These are phyloP conservation scores for Salvelinus alpinus DNA, from an alignment of 2,113 vertebrate species.

Conservation along the genomic window DNA sequence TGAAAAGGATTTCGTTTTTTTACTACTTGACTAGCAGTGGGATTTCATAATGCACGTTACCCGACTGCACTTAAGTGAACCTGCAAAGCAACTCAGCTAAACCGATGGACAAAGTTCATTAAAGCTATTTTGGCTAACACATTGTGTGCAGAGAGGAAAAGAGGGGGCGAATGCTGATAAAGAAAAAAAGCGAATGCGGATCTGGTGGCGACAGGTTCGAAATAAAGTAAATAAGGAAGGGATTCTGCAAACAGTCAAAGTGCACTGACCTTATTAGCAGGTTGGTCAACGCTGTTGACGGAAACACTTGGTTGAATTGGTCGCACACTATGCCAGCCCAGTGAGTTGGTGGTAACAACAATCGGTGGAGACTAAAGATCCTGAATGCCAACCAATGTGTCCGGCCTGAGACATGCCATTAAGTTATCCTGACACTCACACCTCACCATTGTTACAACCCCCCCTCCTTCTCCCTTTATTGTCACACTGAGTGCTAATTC, in stretches of 20 bases:
- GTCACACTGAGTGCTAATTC: too few relatives aligned
- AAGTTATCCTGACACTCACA: too few relatives aligned
- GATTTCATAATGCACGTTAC: not conserved
- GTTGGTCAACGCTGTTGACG: constrained; percentile 20
- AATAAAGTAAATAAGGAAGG: constrained; percentile 38
- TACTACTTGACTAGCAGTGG: not conserved
- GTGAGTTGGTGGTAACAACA: not conserved
- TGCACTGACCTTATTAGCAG: constrained; percentile 31
- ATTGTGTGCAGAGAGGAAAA: constrained; percentile 24
- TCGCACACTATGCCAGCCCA: not conserved
- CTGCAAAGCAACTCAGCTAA: too few relatives aligned
- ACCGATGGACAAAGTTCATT: constrained; percentile 37
- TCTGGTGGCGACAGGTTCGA: constrained; percentile 16
- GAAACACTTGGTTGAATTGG: constrained; percentile 38
- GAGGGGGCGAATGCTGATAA: not conserved
- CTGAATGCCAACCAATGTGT: too few relatives aligned
- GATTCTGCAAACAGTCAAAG: constrained; percentile 41
- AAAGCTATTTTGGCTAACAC: constrained; percentile 6
- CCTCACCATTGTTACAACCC: too few relatives aligned
- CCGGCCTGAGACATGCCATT: too few relatives aligned
- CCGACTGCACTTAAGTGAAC: not conserved
- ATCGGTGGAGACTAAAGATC: too few relatives aligned
- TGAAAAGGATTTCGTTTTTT: not conserved
- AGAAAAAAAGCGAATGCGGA: constrained; percentile 2
- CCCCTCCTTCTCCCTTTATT: too few relatives aligned